A percentile compares a stretch with the other conserved stretches of the same genome.
phyloP scores from a whole-genome alignment of 64 coral and sea anemone species.

The Pocillopora damicornis region DNA sequence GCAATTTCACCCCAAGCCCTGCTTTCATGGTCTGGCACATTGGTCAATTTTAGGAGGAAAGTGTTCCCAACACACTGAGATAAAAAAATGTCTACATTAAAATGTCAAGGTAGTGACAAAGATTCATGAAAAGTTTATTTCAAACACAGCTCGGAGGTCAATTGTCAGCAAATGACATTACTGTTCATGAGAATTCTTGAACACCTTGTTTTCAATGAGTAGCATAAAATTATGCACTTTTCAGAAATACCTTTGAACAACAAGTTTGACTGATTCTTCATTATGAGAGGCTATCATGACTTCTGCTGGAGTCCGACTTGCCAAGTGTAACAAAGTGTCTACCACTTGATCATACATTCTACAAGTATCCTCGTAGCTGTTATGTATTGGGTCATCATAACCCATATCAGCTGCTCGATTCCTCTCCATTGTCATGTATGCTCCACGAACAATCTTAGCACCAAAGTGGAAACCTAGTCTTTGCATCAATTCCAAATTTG shows the following conservation, averaged over 20 bases:
- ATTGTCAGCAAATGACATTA: too few species aligned
- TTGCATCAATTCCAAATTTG: slow-evolving; percentile 70
- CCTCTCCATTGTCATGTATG: slow-evolving; percentile 78
- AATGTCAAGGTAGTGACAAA: too few species aligned
- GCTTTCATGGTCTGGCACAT: too few species aligned
- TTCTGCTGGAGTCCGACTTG: slow-evolving; percentile 53
- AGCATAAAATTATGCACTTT: neutral
- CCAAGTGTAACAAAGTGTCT: slow-evolving; percentile 57
- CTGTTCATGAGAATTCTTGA: neutral
- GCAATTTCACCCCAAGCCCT: too few species aligned
- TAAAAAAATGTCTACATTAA: too few species aligned
- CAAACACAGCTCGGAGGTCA: too few species aligned
- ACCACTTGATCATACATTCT: slow-evolving; percentile 62
- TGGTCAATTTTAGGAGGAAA: too few species aligned
- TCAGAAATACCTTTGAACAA: slow-evolving; percentile 50
- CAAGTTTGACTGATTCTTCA: slow-evolving; percentile 75
- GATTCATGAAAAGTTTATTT: too few species aligned
- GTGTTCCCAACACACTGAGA: too few species aligned
- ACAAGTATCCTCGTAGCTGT: slow-evolving; percentile 70
- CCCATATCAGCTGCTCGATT: slow-evolving; percentile 50
- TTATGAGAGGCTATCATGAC: slow-evolving; percentile 98
- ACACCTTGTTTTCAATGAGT: too few species aligned
- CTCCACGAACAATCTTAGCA: slow-evolving; percentile 88
- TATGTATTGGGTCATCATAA: slow-evolving; percentile 78
- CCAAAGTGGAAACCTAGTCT: slow-evolving; percentile 80